Conservation (phyloP, 2,888 invertebrate genomes). For the Lordiphosa andalusiaca region DNA sequence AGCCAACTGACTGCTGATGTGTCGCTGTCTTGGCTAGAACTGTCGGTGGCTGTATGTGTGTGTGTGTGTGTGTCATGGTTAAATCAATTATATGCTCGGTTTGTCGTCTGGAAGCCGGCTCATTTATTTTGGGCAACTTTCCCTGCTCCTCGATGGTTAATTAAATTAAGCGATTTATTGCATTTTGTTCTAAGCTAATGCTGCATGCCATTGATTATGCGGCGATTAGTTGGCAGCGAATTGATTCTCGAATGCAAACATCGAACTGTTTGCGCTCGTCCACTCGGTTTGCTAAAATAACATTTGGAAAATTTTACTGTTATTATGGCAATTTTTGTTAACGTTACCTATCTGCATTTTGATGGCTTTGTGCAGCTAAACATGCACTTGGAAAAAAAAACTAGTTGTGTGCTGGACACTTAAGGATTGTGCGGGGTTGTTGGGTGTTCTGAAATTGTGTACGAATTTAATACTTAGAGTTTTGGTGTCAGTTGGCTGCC, state of each 20-base stretch:
- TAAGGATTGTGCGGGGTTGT: no score
- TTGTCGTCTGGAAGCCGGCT: conserved; percentile 26
- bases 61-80: conserved; percentile 36
- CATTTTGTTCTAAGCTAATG: conserved; percentile 29
- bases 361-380: conserved; percentile 13
- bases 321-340: conserved; percentile 21
- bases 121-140: conserved; percentile 6
- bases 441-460: no score
- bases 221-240: conserved; percentile 12
- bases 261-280: conserved; percentile 4
- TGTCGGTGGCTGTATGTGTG: conserved; percentile 10
- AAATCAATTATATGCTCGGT: conserved; percentile 66
- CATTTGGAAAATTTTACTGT: conserved; percentile 17
- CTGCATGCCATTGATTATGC: conserved; percentile 19
- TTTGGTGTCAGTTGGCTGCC: no score
- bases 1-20: conserved; percentile 28
- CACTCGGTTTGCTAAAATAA: conserved; percentile 17
- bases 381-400: conserved; percentile 3
- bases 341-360: conserved; percentile 17
- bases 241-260: conserved; percentile 14
- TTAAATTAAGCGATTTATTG: conserved; percentile 45
- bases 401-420: no score
- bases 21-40: background rate
- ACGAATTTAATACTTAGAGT: no score
- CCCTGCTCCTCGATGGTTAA: conserved; percentile 30